These are phyloP conservation scores for Musca domestica DNA, from an alignment of 1,140 invertebrate genomes.

Conservation along the genomic window DNA sequence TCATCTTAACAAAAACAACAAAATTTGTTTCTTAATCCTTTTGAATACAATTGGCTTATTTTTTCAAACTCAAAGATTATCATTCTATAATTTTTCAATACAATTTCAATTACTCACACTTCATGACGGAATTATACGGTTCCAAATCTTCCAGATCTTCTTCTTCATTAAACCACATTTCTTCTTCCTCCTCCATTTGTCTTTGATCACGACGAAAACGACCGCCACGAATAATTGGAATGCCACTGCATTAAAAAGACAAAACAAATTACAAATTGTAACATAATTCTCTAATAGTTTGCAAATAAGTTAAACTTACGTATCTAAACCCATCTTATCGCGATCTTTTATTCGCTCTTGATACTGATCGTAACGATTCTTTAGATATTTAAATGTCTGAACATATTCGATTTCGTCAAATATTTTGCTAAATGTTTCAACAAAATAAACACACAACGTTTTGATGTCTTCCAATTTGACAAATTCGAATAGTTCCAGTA, in stretches of 20 bases:
- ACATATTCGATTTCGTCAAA: constrained; percentile 95
- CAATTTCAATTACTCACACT: constrained; percentile 52
- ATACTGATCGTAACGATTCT: constrained; percentile 89
- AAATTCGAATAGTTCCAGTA: constrained; percentile 99
- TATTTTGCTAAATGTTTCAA: constrained; percentile 92
- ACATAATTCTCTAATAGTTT: not conserved
- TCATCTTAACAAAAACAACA: too few relatives aligned
- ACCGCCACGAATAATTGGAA: constrained; percentile 75
- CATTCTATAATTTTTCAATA: too few relatives aligned
- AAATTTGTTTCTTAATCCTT: too few relatives aligned
- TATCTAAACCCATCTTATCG: constrained; percentile 68
- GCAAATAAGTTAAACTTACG: constrained; percentile 55
- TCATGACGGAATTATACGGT: constrained; percentile 53
- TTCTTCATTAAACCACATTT: constrained; percentile 98
- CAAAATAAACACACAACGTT: constrained; percentile 89
- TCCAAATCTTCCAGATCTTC: constrained; percentile 79
- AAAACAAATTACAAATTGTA: constrained; percentile 43
- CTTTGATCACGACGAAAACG: constrained; percentile 87
- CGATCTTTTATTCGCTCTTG: constrained; percentile 86
- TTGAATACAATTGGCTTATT: too few relatives aligned
- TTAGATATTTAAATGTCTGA: constrained; percentile 92
- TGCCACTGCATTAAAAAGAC: constrained; percentile 56
- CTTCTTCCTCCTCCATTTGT: constrained; percentile 94
- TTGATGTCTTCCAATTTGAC: constrained; percentile 96
- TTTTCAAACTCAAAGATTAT: too few relatives aligned